These are phyloP conservation scores for Eidolon dupreanum DNA, from an alignment of 2,797 vertebrate genomes.

Conservation along the genomic window DNA sequence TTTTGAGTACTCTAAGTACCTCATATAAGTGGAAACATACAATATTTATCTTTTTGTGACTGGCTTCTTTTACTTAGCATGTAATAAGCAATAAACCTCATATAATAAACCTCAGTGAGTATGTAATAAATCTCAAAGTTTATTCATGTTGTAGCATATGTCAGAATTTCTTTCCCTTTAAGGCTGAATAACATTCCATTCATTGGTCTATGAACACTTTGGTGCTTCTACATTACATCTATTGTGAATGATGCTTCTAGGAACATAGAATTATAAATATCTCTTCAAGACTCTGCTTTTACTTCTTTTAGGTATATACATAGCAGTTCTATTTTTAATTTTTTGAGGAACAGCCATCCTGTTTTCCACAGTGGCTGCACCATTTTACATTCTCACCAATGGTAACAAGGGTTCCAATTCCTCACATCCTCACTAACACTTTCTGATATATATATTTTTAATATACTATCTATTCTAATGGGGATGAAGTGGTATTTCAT, in stretches of 20 bases:
- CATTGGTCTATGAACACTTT: not conserved
- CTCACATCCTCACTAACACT: not conserved
- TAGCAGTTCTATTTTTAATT: not conserved
- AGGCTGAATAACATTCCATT: not conserved
- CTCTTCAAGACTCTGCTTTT: not conserved
- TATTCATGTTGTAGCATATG: not conserved
- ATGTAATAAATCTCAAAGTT: not conserved
- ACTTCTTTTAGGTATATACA: not conserved
- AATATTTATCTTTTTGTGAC: not conserved
- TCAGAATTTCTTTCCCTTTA: not conserved
- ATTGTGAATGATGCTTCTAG: not conserved
- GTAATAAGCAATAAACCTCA: no score
- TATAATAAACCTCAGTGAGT: no score
- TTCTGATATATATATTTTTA: not conserved
- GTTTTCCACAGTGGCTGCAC: not conserved
- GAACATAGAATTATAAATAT: not conserved
- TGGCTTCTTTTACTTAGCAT: not conserved
- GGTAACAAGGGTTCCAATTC: not conserved
- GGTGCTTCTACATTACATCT: not conserved
- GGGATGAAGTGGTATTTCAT: not conserved
- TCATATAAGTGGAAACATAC: not conserved
- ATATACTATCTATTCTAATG: not conserved
- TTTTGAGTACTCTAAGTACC: not conserved
- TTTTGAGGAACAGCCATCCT: not conserved
- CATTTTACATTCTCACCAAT: not conserved